Evolutionary conservation across 2,113 vertebrate genomes (phyloP), one percentile per base, ranked within the genome.

Genomic region (Malurus elegans): DNA sequence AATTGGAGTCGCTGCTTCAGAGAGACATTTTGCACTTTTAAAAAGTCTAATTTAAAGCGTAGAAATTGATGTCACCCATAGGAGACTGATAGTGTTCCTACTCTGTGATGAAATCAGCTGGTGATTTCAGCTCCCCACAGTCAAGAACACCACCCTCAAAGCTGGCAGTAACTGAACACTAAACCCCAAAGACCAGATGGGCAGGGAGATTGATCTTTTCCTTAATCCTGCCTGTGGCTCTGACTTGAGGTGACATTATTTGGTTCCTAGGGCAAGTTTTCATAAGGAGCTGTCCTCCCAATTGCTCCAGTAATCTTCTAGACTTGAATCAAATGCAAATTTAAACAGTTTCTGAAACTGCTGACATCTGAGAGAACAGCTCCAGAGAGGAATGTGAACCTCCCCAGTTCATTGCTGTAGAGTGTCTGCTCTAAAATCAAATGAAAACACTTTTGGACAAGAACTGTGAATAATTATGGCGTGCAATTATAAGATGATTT

Each of bases 361-460:
- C 92, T 95, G 93, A 96, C 88, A 69, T 78, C 38, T 42, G 69
- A 93, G 65, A 91, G 75, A 90, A 86, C 34, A 88, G 69, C 76
- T 93, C 65, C 90, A 95, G n/a, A 66, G 82, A 79, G 69, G 65
- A 61, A 86, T 54, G 26, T 84, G 72, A 93, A 84, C 82, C 92
- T 95, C 72, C 61, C 38, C 19, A 60, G 3, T 95, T 93, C 92
- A 93, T 92, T 95, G 82, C 86, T 88, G 34, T 69, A 86, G 69
- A 96, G 65, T 90, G 88, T 96, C 95, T 86, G 93, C 92, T 84
- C 90, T 93, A 71, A 95, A 96, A 93, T 92, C 79, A 84, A 96
- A 96, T 91, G 85, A 95, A 96, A 96, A 96, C 90, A 93, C 95
- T 96, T 84, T 75, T 79, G 65, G 88, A 90, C 69, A 71, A 95